These are phyloP conservation scores for Darevskia nairensis DNA, from an alignment of 2,797 vertebrate genomes.

Conservation along the genomic window DNA sequence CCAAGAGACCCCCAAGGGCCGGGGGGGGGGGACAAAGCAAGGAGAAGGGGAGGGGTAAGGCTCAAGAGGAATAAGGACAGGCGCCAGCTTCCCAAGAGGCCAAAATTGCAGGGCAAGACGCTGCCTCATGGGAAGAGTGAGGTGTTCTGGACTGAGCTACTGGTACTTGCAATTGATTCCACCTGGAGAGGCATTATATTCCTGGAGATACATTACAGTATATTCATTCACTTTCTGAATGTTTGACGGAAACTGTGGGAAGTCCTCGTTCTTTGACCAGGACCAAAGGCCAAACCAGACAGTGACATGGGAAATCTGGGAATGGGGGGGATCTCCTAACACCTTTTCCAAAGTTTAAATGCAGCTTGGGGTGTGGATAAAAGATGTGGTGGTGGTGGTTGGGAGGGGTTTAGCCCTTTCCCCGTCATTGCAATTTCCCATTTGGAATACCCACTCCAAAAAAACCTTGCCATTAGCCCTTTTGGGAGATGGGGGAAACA, in stretches of 20 bases:
- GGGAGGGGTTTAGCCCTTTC: background rate
- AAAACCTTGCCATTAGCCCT: background rate
- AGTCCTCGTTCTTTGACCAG: background rate
- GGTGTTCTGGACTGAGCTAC: background rate
- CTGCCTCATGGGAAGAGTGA: background rate
- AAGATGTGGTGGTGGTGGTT: no score
- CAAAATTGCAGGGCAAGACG: slow-evolving; percentile 51
- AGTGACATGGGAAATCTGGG: background rate
- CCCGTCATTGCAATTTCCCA: background rate
- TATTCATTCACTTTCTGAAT: background rate
- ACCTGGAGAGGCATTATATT: background rate
- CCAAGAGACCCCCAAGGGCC: slow-evolving; percentile 26
- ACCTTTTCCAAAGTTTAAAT: background rate
- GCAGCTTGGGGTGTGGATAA: no score
- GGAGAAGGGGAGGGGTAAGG: slow-evolving; percentile 27
- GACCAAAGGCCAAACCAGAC: background rate
- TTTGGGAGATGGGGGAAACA: background rate
- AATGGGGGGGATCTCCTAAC: background rate
- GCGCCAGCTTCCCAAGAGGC: slow-evolving; percentile 43
- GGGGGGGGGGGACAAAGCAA: slow-evolving; percentile 13
- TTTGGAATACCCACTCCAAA: background rate
- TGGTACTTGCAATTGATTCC: no score
- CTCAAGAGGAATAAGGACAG: slow-evolving; percentile 16
- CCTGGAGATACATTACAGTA: background rate
- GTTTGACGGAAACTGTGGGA: background rate